Percentiles rank a stretch among this genome's conserved stretches.
These are phyloP conservation scores for Spisula subtruncata DNA, from an alignment of 2,888 invertebrate genomes.

Conservation along the genomic window DNA sequence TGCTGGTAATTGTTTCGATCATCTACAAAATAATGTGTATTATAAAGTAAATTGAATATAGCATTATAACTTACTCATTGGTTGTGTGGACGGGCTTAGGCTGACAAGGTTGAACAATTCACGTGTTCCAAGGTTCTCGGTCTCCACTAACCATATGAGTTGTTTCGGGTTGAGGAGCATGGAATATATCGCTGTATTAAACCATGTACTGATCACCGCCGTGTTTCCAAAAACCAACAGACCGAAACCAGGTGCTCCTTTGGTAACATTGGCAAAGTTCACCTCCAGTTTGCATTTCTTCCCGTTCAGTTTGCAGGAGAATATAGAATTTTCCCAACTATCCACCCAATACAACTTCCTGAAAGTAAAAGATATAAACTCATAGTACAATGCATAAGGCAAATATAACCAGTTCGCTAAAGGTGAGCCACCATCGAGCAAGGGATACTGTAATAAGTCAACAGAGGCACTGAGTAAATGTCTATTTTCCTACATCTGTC, in stretches of 20 bases:
- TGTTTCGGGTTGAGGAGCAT: constrained; percentile 75
- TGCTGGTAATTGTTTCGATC: too few relatives aligned
- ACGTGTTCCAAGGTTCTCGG: constrained; percentile 71
- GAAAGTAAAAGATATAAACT: constrained; percentile 26
- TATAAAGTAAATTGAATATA: too few relatives aligned
- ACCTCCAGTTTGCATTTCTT: constrained; percentile 74
- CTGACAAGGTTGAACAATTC: constrained; percentile 81
- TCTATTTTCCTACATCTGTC: too few relatives aligned
- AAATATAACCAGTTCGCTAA: too few relatives aligned
- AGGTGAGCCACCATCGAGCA: too few relatives aligned
- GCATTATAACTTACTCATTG: constrained; percentile 72
- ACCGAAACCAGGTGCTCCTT: constrained; percentile 79
- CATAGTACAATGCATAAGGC: neutral
- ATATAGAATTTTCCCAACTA: constrained; percentile 77
- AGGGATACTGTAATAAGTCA: too few relatives aligned
- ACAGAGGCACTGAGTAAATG: too few relatives aligned
- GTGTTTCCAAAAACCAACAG: constrained; percentile 81
- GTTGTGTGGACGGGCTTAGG: constrained; percentile 76
- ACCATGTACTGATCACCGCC: constrained; percentile 82
- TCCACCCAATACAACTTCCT: constrained; percentile 85
- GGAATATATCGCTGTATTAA: constrained; percentile 73
- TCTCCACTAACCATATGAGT: constrained; percentile 78
- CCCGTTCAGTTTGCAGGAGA: constrained; percentile 80
- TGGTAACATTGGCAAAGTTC: constrained; percentile 69
- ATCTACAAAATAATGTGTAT: too few relatives aligned